Base-by-base conservation (phyloP, 2,888 invertebrate species). In the Pyrrhosoma nymphula region DNA sequence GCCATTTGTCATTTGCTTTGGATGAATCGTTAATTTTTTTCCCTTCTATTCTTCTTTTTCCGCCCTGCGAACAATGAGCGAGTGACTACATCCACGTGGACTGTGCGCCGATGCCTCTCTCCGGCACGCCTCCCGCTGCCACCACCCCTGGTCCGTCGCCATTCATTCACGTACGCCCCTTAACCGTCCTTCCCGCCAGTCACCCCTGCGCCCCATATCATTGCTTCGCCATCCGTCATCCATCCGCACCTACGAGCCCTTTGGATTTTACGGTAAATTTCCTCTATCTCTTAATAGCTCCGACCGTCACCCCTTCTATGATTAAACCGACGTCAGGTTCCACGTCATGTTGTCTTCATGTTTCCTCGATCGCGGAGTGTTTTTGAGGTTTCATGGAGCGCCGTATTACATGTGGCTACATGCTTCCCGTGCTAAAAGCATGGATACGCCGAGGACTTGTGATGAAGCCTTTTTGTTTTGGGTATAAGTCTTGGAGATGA, bases 81-180 rank as follows among this genome's bases (percentile, higher is more conserved):
- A 82, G 82, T 30, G 82, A 82, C 82, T 82, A 30, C 82, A 82
- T 35, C 82, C 82, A 82, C 82, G 82, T 82, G 82, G 82, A 35
- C 82, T 14, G n/a, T 69, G 12, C 35, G 35, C 30, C 82, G 82
- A 4, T 82, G 82, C 82, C 82, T 82, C 82, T 47, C 47, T 47
- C 12, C 69, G 69, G n/a, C 69, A 12, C 69, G 47, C 47, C 47
- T 10, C 69, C 69, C 60, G 69, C 69, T 6, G 4, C n/a, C 12
- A n/a, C n/a, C 26, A n/a, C 69, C 69, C 69, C 3, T n/a, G n/a
- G 8, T n/a, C 47, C 47, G n/a, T 60, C 69, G n/a, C 23, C 69
- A n/a, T n/a, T 69, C 26, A 23, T n/a, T n/a, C n/a, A 8, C 8
- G 1, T n/a, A 20, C 6, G 23, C 69, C 69, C 26, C n/a, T 12